Evolutionary conservation across 1,140 invertebrate species (phyloP).

Genomic region (Lysiphlebus fabarum): DNA sequence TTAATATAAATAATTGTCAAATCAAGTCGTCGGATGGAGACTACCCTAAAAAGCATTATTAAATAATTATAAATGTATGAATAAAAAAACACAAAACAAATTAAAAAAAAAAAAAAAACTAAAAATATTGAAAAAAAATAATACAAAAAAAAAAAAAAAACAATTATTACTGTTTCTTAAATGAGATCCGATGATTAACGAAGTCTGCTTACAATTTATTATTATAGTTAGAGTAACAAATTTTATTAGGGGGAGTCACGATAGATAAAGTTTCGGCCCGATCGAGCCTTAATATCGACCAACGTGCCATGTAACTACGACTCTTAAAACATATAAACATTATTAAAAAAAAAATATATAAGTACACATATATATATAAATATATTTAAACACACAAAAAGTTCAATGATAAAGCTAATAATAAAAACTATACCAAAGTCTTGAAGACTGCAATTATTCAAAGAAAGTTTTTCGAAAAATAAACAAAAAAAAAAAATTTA

Average conservation of each 20-base stretch:
- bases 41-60: no score
- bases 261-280: constrained; percentile 32
- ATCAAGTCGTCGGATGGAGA: no score
- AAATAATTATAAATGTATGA: neutral
- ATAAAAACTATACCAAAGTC: constrained; percentile 16
- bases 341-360: constrained; percentile 15
- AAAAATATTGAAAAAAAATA: no score
- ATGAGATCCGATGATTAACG: constrained; percentile 19
- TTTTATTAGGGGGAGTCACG: constrained; percentile 38
- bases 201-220: constrained; percentile 29
- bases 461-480: constrained; percentile 4
- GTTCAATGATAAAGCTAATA: constrained; percentile 16
- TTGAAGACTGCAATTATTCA: constrained; percentile 30
- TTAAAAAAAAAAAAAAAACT: no score
- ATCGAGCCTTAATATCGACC: constrained; percentile 44
- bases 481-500: neutral
- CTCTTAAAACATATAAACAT: constrained; percentile 13
- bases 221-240: constrained; percentile 46
- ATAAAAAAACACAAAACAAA: no score
- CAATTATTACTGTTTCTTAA: constrained; percentile 13
- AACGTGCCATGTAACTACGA: constrained; percentile 34
- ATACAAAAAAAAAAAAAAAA: constrained; percentile 6
- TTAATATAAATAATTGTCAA: no score
- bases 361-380: constrained; percentile 19
- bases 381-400: constrained; percentile 6